Evolutionary conservation across 1,140 invertebrate genomes (phyloP).

Genomic region (Temnothorax nylanderi): DNA sequence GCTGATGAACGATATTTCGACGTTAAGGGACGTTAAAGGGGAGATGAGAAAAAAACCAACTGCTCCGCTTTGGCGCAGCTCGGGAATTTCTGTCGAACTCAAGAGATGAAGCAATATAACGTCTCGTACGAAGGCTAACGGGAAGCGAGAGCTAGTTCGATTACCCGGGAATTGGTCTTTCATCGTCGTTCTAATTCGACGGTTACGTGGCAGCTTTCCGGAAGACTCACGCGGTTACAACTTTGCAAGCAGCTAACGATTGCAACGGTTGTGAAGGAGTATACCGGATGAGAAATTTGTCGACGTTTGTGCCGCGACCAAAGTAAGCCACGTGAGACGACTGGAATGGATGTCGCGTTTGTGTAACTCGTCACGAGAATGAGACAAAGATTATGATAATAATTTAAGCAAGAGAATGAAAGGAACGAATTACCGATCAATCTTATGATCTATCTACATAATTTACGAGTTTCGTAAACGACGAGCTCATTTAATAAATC

Average conservation of each 20-base stretch:
- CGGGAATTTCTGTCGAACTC: constrained; percentile 48
- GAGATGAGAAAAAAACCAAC: constrained; percentile 44
- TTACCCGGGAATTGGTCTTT: constrained; percentile 66
- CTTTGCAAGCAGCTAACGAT: constrained; percentile 22
- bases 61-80: neutral
- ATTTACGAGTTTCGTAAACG: neutral
- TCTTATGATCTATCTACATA: neutral
- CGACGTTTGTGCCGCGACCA: neutral
- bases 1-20: constrained; percentile 38
- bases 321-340: neutral
- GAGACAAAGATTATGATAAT: neutral
- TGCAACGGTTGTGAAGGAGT: neutral
- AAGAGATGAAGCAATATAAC: constrained; percentile 51
- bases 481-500: neutral
- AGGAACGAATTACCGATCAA: no score
- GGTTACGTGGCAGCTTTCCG: constrained; percentile 56
- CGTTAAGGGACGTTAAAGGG: constrained; percentile 36
- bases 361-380: neutral
- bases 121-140: constrained; percentile 29
- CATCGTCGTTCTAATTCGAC: constrained; percentile 63
- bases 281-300: constrained; percentile 26
- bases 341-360: neutral
- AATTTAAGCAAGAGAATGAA: neutral
- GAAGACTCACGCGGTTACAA: constrained; percentile 41
- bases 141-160: constrained; percentile 53